A percentile compares a stretch with the other conserved stretches of the same genome.
phyloP scores from a whole-genome alignment of 2,888 invertebrate genomes.

The Drosophila neutralis region DNA sequence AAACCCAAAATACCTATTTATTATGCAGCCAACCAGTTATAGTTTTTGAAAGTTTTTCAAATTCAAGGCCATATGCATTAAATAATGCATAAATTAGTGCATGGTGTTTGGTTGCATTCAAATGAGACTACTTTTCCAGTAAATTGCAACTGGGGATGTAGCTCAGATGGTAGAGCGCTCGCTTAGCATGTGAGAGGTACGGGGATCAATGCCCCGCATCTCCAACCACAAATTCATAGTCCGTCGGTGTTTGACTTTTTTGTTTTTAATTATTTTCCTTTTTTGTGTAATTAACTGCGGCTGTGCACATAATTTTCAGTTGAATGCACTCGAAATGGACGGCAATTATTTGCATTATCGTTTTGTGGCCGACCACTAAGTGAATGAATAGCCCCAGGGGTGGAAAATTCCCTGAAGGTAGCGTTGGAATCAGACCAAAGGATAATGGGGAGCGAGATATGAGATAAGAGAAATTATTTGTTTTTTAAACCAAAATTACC shows the following conservation, averaged over 20 bases:
- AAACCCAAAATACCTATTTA: slow-evolving; percentile 16
- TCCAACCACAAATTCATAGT: slow-evolving; percentile 64
- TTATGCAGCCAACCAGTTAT: slow-evolving; percentile 53
- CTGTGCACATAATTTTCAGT: slow-evolving; percentile 48
- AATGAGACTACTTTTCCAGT: neutral
- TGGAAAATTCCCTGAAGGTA: neutral
- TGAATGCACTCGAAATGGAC: slow-evolving; percentile 48
- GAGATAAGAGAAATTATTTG: neutral
- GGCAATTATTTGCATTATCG: slow-evolving; percentile 70
- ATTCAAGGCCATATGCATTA: slow-evolving; percentile 27
- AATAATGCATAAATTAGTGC: slow-evolving; percentile 12
- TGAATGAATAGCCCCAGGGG: slow-evolving; percentile 18
- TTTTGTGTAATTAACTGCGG: slow-evolving; percentile 45
- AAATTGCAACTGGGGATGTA: slow-evolving; percentile 81
- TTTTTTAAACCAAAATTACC: neutral
- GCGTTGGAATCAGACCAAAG: neutral
- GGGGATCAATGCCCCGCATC: slow-evolving; percentile 85
- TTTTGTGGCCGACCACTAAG: slow-evolving; percentile 37
- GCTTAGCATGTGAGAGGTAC: slow-evolving; percentile 85
- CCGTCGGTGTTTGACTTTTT: slow-evolving; percentile 8
- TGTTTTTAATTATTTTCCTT: slow-evolving; percentile 29
- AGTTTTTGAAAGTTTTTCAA: slow-evolving; percentile 15
- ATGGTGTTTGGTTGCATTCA: slow-evolving; percentile 15
- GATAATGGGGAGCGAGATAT: neutral
- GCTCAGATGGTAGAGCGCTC: slow-evolving; percentile 85